A percentile compares a stretch with the other conserved stretches of the same genome.
These are phyloP conservation scores for Lanistes nyassanus DNA, from an alignment of 1,140 invertebrate species.

Conservation along the genomic window DNA sequence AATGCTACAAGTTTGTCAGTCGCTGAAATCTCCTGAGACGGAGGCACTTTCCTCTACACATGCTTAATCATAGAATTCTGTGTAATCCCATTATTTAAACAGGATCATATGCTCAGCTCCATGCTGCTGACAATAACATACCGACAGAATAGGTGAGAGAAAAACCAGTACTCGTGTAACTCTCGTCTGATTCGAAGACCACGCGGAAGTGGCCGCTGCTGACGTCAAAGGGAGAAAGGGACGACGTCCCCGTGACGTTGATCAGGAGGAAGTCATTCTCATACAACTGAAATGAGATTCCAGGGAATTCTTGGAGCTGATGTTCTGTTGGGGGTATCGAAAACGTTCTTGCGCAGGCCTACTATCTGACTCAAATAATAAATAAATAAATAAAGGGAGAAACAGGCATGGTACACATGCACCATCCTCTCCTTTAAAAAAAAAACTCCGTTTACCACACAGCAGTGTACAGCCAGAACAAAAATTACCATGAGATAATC, in stretches of 20 bases:
- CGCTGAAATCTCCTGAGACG: no score
- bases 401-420: no score
- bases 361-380: no score
- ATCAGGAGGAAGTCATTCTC: no score
- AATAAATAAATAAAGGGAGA: no score
- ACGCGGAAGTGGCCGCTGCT: constrained; percentile 4
- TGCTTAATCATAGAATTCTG: no score
- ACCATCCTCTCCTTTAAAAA: no score
- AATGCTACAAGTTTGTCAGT: no score
- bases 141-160: constrained; percentile 4
- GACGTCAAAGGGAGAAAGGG: not conserved
- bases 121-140: not conserved
- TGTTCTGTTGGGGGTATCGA: not conserved
- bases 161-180: not conserved
- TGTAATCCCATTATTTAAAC: not conserved
- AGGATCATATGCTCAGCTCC: not conserved
- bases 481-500: not conserved
- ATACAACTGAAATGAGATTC: not conserved
- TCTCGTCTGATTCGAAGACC: constrained; percentile 2
- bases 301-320: not conserved
- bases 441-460: no score
- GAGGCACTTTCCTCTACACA: no score
- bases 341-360: no score
- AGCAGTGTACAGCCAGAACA: no score
- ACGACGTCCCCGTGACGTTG: not conserved